phyloP scores from a whole-genome alignment of 2,888 invertebrate species.

The Dryadula phaetusa region DNA sequence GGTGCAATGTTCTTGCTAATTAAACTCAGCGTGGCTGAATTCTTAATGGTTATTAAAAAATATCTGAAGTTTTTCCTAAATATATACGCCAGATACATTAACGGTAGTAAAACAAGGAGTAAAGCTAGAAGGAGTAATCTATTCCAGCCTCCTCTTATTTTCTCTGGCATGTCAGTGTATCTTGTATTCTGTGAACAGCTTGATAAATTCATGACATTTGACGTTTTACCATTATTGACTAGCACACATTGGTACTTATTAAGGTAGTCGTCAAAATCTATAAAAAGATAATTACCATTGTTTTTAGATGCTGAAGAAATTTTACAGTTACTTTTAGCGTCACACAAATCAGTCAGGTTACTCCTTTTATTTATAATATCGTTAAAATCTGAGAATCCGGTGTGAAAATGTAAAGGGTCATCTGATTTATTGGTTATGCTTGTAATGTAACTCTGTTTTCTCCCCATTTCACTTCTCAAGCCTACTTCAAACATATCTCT shows the following conservation, averaged over 20 bases:
- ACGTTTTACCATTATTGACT: conserved; percentile 51
- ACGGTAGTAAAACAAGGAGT: conserved; percentile 55
- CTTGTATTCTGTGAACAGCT: conserved; percentile 53
- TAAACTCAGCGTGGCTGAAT: conserved; percentile 82
- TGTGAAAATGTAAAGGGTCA: conserved; percentile 50
- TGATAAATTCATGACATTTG: conserved; percentile 49
- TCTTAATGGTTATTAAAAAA: conserved; percentile 83
- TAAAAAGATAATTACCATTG: conserved; percentile 55
- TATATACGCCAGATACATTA: conserved; percentile 51
- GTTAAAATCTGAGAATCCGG: conserved; percentile 58
- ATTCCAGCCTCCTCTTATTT: conserved; percentile 45
- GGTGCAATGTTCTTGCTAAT: conserved; percentile 72
- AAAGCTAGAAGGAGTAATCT: conserved; percentile 55
- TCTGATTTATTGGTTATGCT: neutral
- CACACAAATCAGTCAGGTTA: conserved; percentile 46
- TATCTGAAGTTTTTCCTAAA: conserved; percentile 84
- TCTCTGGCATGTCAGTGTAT: conserved; percentile 42
- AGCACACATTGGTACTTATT: conserved; percentile 57
- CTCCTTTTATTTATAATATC: conserved; percentile 50
- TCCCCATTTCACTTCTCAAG: conserved; percentile 40
- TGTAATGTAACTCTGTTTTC: conserved; percentile 20
- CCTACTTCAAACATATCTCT: conserved; percentile 78
- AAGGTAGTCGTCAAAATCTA: conserved; percentile 55
- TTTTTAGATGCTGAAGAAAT: conserved; percentile 44
- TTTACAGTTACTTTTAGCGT: conserved; percentile 41